Base-by-base conservation (phyloP, 2,888 invertebrate genomes). In the Pharmacophagus antenor region DNA sequence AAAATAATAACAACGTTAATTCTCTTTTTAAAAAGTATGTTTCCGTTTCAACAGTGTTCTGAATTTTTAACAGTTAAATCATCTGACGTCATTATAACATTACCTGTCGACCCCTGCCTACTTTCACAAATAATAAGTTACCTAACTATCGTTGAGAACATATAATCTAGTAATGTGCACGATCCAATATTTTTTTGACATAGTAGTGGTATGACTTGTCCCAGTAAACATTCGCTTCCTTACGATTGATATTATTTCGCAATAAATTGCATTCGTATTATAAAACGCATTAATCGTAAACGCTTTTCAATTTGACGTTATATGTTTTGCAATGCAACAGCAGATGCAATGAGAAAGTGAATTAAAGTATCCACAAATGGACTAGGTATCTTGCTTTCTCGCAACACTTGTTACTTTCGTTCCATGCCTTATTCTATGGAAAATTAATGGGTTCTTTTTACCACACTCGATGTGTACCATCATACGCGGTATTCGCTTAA, bases 301-400 rank as follows among this genome's bases (percentile, higher is more conserved):
- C 22, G 47, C 56, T 48, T 48, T 56, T 37, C 56, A 48, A 56
- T 48, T 44, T 15, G 21, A 56, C 20, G 25, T 56, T 48, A n/a
- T n/a, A 46, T 42, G 42, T 50, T 44, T 56, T 50, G 44, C 12
- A 52, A 52, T 37, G 10, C 8, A 21, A 44, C 22, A 52, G 37
- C 52, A 47, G 47, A 58, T 58, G 51, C 31, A 47, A 44, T 46
- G 41, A 46, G 58, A 58, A 58, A 58, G 52, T 46, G 52, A 58
- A 52, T 58, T 47, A 52, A 52, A n/a, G 23, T 21, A 25, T 31
- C 56, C 42, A 18, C 41, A 49, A 56, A 56, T 56, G 37, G 37
- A 49, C 41, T 22, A 18, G 17, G 31, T 41, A 15, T 41, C 12
- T 41, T 41, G 44, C 52, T 52, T 58, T 58, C 46, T 42, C 58